These are phyloP conservation scores for Aspidiotus rigidus DNA, from an alignment of 2,888 invertebrate species.

Conservation along the genomic window DNA sequence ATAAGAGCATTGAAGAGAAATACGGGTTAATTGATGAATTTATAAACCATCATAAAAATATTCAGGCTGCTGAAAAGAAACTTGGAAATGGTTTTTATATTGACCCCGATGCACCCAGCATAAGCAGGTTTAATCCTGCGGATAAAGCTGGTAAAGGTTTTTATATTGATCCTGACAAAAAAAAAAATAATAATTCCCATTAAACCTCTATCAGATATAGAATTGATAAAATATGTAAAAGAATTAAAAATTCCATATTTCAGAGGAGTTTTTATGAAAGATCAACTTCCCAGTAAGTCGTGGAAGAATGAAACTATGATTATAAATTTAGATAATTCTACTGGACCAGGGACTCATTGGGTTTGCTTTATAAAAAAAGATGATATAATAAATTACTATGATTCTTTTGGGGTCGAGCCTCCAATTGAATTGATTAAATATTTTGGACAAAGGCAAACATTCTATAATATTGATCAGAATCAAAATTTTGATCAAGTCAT, in stretches of 20 bases:
- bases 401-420: constrained; percentile 18
- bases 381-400: constrained; percentile 17
- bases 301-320: constrained; percentile 4
- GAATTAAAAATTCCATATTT: constrained; percentile 13
- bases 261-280: constrained; percentile 21
- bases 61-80: not conserved
- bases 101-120: not conserved
- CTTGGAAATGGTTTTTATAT: no score
- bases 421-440: constrained; percentile 8
- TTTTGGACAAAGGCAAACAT: not conserved
- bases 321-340: constrained; percentile 6
- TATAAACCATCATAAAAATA: no score
- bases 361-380: constrained; percentile 19
- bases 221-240: constrained; percentile 14
- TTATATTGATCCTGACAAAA: not conserved
- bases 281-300: constrained; percentile 11
- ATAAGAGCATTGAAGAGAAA: not conserved
- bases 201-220: constrained; percentile 13
- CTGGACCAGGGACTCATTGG: constrained; percentile 12
- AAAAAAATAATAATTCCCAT: constrained; percentile 6
- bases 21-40: no score
- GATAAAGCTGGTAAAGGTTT: no score
- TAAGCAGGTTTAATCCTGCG: no score
- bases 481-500: constrained; percentile 1
- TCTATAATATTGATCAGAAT: not conserved